phyloP scores from a whole-genome alignment of 2,113 vertebrate species.

The Cavia porcellus region DNA sequence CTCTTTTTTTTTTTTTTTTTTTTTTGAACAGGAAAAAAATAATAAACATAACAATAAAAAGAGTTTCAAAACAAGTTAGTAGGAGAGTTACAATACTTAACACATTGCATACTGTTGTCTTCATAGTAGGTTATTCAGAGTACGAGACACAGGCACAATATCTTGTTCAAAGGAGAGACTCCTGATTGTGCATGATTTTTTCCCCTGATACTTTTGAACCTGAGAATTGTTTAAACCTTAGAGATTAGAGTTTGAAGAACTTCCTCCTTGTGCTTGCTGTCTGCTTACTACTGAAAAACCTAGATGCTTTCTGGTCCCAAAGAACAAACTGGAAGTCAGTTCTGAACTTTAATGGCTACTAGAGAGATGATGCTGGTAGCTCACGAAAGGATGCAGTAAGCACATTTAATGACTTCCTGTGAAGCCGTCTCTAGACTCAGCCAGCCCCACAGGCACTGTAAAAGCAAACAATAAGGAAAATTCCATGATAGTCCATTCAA shows the following conservation, averaged over 20 bases:
- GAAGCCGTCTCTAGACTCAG: background rate
- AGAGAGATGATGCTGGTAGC: slow-evolving; percentile 39
- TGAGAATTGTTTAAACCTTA: background rate
- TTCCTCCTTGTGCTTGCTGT: slow-evolving; percentile 6
- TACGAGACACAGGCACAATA: no score
- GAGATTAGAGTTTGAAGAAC: background rate
- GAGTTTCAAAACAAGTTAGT: no score
- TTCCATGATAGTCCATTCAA: background rate
- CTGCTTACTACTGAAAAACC: background rate
- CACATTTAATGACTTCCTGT: slow-evolving; percentile 26
- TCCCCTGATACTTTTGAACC: slow-evolving; percentile 22
- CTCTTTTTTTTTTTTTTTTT: no score
- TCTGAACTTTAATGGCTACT: slow-evolving; percentile 46
- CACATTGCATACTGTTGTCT: no score
- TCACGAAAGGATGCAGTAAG: slow-evolving; percentile 29
- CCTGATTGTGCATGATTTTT: background rate
- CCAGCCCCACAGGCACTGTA: background rate
- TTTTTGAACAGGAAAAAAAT: no score
- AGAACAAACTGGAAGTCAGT: background rate
- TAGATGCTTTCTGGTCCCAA: background rate
- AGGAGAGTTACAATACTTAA: no score
- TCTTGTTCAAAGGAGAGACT: background rate
- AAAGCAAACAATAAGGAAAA: slow-evolving; percentile 49
- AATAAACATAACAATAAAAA: no score
- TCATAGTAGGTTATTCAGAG: no score